Base-by-base conservation (phyloP, 2,113 vertebrate genomes). In the Callionymus lyra region DNA sequence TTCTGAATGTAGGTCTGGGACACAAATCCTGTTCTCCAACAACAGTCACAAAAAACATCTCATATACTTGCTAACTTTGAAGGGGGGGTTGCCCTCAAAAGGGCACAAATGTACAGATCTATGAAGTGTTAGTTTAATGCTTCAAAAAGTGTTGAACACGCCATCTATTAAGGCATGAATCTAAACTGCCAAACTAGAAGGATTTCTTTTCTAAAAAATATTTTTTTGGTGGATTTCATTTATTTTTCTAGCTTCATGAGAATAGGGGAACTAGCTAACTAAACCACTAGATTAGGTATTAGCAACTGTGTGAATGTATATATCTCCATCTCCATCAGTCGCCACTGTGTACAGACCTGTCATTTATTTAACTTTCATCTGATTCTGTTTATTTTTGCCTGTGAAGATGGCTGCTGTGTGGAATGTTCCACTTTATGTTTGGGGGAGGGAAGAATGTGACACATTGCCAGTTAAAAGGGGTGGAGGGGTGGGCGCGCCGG, bases 361-460 rank as follows among this genome's bases (percentile, higher is more conserved):
- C 51, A 67, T 70, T 38, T 34, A 44, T 62, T 59, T 53, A 53
- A 65, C 47, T 71, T 66, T 74, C 34, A 48, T 52, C 47, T 36
- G 12, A 53, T 39, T 47, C 41, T 10, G 16, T 58, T 10, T 39
- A 50, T 53, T 62, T 47, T 59, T 68, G 70, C 68, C 70, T 74
- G 47, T 65, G 65, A 81, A 78, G 79, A 81, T 73, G 71, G 77
- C 70, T 68, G 72, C 70, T 48, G 48, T 34, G 47, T 51, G 75
- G 79, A 83, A 67, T 64, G 76, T 80, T 80, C 77, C 66, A 78
- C 65, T 68, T 61, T 45, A 46, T 6, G 55, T 70, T 56, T 74
- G 75, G 64, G 60, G 66, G 12, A 63, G 72, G 65, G 63, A 59
- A 53, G 65, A 79, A 76, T 72, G 66, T 71, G 77, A 52, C 72